Conservation (phyloP, 2,113 vertebrate species). For the Cyanoramphus novaezelandiae region DNA sequence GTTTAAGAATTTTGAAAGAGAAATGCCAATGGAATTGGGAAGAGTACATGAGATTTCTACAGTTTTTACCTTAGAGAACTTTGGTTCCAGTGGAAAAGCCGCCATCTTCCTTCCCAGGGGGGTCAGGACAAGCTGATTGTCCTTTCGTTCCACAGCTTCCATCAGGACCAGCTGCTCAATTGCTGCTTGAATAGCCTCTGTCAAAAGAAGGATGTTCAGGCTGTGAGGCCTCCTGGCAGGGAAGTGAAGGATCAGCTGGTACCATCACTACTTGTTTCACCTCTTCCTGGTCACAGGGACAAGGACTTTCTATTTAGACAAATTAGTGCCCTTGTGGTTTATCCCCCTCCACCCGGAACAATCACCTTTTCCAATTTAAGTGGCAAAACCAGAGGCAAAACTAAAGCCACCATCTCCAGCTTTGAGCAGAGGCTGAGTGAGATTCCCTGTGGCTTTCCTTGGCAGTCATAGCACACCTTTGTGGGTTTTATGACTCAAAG, state of each 20-base stretch:
- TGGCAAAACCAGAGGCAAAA: background rate
- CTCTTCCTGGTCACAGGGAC: background rate
- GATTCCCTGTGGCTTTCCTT: background rate
- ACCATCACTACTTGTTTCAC: background rate
- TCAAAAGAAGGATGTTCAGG: background rate
- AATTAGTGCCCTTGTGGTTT: background rate
- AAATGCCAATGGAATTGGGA: background rate
- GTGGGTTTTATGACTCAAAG: background rate
- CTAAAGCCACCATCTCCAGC: background rate
- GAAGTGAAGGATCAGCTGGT: background rate
- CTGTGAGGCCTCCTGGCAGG: background rate
- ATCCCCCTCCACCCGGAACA: background rate
- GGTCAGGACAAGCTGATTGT: constrained; percentile 83
- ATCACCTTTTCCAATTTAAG: background rate
- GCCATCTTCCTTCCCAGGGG: constrained; percentile 93
- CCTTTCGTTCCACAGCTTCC: constrained; percentile 86
- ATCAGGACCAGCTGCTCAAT: constrained; percentile 89
- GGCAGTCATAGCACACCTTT: background rate
- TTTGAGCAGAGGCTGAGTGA: background rate
- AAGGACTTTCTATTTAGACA: background rate
- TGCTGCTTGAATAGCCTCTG: constrained; percentile 88
- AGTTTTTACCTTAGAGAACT: constrained; percentile 88
- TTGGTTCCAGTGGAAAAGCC: constrained; percentile 92
- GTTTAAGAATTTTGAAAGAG: background rate
- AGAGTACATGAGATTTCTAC: background rate